Base-by-base conservation (phyloP, 2,113 vertebrate genomes). In the Cyprinodon brontotheroides region DNA sequence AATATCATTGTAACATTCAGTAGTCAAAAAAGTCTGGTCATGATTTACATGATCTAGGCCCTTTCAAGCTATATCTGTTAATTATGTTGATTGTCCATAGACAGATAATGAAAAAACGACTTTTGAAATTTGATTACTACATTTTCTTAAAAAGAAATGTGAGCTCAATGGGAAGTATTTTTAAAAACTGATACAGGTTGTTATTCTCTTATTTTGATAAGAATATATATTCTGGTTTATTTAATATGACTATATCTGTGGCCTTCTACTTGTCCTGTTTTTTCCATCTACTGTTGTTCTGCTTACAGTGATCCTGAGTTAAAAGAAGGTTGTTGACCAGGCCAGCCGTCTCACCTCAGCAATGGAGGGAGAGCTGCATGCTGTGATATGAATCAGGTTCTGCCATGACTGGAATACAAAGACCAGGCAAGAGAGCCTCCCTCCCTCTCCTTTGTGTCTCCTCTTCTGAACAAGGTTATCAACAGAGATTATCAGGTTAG, bases 351-450 rank as follows among this genome's bases (percentile, higher is more conserved):
- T 75, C n/a, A 11, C 75, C 63, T 76, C 74, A 63, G 36, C 72
- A 69, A 67, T 50, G 65, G 80, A 53, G 66, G 61, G 61, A 40
- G 47, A 13, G 38, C 12, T 11, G 22, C 74, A 74, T 71, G 74
- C 80, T 79, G 82, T 41, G 90, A 90, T 91, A 82, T 75, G 71
- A 89, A 89, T 91, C 87, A 78, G 89, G 82, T 69, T 63, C 75
- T 70, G 76, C 78, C 72, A 70, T 81, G 80, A 89, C 82, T 89
- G 87, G 61, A 84, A 85, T 83, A 85, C 77, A 90, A 90, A 81
- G 87, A 81, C 67, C 77, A 37, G 14, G 37, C 72, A 77, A 76
- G 65, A 45, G 4, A 17, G 10, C 47, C 61, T 74, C 29, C n/a
- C 70, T 62, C 65, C 20, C 38, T 36, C 60, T 37, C 77, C 15